Evolutionary conservation across 2,113 vertebrate species (phyloP), one percentile per base, ranked within the genome.

Genomic region (Scomber scombrus): DNA sequence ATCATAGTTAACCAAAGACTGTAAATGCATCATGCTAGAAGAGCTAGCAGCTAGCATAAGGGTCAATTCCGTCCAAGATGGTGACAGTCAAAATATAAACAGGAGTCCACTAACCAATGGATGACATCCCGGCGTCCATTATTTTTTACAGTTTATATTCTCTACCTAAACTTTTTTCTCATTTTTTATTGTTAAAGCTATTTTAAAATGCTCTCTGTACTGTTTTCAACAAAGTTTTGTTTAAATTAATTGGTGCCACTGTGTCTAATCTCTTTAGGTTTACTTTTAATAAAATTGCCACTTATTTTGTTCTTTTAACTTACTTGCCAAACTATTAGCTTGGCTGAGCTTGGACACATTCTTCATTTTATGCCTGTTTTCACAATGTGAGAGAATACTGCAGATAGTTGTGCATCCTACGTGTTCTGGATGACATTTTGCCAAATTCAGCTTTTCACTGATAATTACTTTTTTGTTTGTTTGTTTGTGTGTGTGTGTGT

Each of bases 401-500:
- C 58, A 45, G 62, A 61, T 18, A 52, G 66, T 54, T 15, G 21
- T 2, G 5, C 14, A 47, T 60, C 61, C 75, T 52, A 18, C 67
- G 49, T 14, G 43, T 31, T 64, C 58, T 70, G 46, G 43, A 74
- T 76, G 84, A 83, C 69, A 81, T 71, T 78, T 78, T 43, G 15
- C 80, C 80, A 87, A 75, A 89, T 90, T 76, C 65, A 15, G 77
- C 75, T 69, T 80, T 83, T 85, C 51, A 43, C 58, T 62, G 51
- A 73, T 81, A 82, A 84, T 82, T 88, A 84, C 70, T 64, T 73
- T 60, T 26, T 26, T 26, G 23, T 26, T 26, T 26, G 23, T 26
- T 26, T 26, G 23, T 26, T 26, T 63, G 79, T 81, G 65, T 82
- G 56, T 70, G 11, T 78, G 34, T 40, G 34, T 40, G 34, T 40